Base-by-base conservation (phyloP, 2,113 vertebrate genomes). In the Myiopsitta monachus region DNA sequence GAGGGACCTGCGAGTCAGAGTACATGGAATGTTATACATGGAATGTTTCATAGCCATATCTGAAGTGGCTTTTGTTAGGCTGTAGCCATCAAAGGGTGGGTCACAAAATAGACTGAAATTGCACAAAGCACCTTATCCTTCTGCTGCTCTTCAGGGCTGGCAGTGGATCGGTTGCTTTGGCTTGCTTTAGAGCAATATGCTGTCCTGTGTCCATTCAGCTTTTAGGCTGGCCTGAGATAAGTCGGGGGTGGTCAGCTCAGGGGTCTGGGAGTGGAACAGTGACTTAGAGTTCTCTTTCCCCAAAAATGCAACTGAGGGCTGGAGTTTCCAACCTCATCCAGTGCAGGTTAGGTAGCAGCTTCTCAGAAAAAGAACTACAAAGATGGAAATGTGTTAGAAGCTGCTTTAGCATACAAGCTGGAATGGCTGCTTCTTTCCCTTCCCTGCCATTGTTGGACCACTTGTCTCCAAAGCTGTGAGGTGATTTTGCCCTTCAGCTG, bases 21-120 rank as follows among this genome's bases (percentile, higher is more conserved):
- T 23, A 26, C n/a, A n/a, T n/a, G n/a, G n/a, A n/a, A n/a, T n/a
- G n/a, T 31, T 10, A 7, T 39, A 39, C 0, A 1, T 46, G 30
- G 31, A 43, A 8, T 38, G 14, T 66, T 76, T 54, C 44, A 43
- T 19, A 72, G 59, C 43, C 23, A 11, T 11, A 6, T 27, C 18
- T 78, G 30, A 19, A 59, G 61, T 69, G 47, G 22, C 49, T 92
- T 84, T 13, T 2, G 2, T 51, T 67, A 68, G n/a, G 30, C 30
- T 80, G 46, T 64, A 83, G 10, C 17, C 31, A 30, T 67, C n/a
- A 41, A 52, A 83, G 19, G 18, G 14, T 41, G 12, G 26, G 28
- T 72, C 38, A 63, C 67, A 59, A 72, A 79, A 44, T 2, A 67
- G 36, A 46, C n/a, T n/a, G 68, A 54, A n/a, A 30, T 21, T 51